These are phyloP conservation scores for Coptotermes formosanus DNA, from an alignment of 1,140 invertebrate genomes.

Conservation along the genomic window DNA sequence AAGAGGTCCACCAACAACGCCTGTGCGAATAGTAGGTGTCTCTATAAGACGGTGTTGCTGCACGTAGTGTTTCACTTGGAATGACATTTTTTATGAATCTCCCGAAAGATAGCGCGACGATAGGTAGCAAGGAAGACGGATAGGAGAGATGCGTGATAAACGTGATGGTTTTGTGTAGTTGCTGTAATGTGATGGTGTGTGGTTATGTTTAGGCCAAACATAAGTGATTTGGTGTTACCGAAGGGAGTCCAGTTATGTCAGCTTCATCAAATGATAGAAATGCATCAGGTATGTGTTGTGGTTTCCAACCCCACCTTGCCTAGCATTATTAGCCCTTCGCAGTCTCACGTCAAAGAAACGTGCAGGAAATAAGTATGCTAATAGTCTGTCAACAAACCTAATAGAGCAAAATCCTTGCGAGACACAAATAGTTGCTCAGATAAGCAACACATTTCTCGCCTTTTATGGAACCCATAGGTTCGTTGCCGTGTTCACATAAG, in stretches of 20 bases:
- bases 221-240: not conserved
- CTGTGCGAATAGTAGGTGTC: no score
- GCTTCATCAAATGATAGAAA: constrained; percentile 29
- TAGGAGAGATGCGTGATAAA: constrained; percentile 24
- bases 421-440: no score
- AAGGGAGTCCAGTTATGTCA: constrained; percentile 27
- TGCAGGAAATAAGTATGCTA: no score
- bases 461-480: no score
- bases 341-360: not conserved
- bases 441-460: no score
- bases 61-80: no score
- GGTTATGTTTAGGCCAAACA: constrained; percentile 20
- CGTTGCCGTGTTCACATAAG: no score
- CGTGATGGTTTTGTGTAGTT: not conserved
- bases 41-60: no score
- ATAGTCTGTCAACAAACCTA: no score
- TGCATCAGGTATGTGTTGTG: constrained; percentile 26
- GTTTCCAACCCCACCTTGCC: constrained; percentile 26
- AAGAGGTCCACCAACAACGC: no score
- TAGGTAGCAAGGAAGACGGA: not conserved
- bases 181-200: constrained; percentile 23
- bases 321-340: not conserved
- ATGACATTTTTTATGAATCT: not conserved
- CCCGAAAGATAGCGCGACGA: constrained; percentile 2
- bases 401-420: no score